These are phyloP conservation scores for Todiramphus chloris DNA, from an alignment of 2,113 vertebrate genomes.

Conservation along the genomic window DNA sequence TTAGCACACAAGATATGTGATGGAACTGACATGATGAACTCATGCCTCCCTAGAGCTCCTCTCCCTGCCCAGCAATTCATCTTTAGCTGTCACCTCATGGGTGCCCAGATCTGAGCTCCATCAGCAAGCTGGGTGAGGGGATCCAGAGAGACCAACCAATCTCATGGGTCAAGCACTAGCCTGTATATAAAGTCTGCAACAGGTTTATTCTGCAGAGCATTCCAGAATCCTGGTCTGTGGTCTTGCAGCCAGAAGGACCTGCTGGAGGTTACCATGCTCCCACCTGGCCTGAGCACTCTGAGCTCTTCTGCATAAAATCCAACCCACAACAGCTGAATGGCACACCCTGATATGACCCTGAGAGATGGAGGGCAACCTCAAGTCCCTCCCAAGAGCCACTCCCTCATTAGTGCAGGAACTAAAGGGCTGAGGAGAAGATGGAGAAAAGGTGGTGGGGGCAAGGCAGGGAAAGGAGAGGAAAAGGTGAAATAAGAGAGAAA, in stretches of 20 bases:
- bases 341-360: rapidly evolving
- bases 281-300: neutral
- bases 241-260: neutral
- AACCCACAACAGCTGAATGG: neutral
- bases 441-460: neutral
- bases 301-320: neutral
- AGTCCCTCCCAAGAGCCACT: neutral
- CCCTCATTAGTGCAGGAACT: rapidly evolving
- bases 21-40: neutral
- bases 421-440: neutral
- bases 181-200: neutral
- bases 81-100: neutral
- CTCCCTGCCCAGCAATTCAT: neutral
- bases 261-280: neutral
- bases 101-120: neutral
- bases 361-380: neutral
- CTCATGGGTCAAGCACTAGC: neutral
- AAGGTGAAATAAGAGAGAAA: neutral
- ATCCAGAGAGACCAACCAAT: neutral
- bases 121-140: neutral
- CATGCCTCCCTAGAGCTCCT: neutral
- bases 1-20: neutral
- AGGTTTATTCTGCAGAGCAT: neutral
- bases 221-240: neutral
- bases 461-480: neutral